A percentile compares a stretch with the other conserved stretches of the same genome.
Conservation (phyloP, 2,797 vertebrate species). For the Pelochelys cantorii region DNA sequence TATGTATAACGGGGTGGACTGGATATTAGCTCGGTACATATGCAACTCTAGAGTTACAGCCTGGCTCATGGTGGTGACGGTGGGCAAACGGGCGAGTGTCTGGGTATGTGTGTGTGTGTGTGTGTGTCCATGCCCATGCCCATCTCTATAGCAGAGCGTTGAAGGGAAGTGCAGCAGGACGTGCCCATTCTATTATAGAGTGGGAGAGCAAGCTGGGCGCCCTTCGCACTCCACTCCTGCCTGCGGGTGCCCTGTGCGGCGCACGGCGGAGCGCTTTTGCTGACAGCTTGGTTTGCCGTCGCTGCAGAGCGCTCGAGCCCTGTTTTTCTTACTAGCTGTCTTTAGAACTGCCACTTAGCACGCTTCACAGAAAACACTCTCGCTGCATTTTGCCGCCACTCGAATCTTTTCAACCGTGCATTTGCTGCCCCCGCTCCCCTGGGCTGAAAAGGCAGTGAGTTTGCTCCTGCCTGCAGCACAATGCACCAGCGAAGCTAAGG, state of each 20-base stretch:
- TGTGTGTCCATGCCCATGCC: neutral
- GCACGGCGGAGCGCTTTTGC: neutral
- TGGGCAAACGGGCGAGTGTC: neutral
- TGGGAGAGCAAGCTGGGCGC: neutral
- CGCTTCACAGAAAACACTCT: neutral
- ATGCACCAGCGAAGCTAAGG: neutral
- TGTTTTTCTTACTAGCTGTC: neutral
- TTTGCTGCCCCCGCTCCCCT: neutral
- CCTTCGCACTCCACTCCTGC: neutral
- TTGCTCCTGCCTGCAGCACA: neutral
- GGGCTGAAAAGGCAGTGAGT: neutral
- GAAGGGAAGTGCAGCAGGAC: neutral
- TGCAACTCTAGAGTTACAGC: neutral
- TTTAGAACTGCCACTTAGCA: neutral
- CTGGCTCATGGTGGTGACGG: neutral
- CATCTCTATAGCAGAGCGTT: neutral
- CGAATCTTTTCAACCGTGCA: neutral
- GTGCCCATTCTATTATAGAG: neutral
- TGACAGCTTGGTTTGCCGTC: neutral
- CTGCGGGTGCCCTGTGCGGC: neutral
- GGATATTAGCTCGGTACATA: neutral
- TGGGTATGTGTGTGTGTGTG: neutral
- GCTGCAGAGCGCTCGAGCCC: conserved; percentile 7
- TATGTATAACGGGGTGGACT: neutral
- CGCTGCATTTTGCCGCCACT: neutral